Base-by-base conservation (phyloP, 2,113 vertebrate species). In the Chrysemys picta region DNA sequence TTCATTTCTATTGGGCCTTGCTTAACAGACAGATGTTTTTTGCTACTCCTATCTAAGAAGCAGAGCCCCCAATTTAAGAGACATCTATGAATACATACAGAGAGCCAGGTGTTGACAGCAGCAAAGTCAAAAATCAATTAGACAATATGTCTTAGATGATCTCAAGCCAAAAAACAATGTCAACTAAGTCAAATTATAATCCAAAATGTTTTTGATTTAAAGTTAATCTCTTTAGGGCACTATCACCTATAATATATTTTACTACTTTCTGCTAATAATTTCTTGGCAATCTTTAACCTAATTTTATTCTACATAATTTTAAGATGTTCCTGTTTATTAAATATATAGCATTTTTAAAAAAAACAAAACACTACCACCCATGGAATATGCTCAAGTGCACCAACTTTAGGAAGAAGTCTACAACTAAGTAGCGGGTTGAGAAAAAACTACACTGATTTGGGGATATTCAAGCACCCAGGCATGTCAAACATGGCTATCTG, bases 181-280 rank as follows among this genome's bases (percentile, higher is more conserved):
- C 25, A 50, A 2, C 4, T 79, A 35, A 79, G 2, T 93, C 12
- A 2, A 69, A 10, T 50, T 80, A 42, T 59, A 82, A 69, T 59
- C 56, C 4, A 49, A 56, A 1, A 21, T 87, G 62, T 78, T 82
- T 49, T 5, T 54, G 19, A 49, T 65, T 50, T 65, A 82, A 86
- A 56, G 5, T 17, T 8, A 79, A 38, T 27, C 0, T 1, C 42
- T 87, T 69, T 24, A 42, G 3, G 3, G 5, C 35, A 5, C 14
- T 27, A 56, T 35, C 13, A 49, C 57, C n/a, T 17, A n/a, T 47
- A 76, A n/a, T n/a, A 69, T n/a, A 69, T 0, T 1, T 19, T 11
- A 76, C 17, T 10, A 38, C 53, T 62, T 85, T 85, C 47, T 78
- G 31, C 31, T 86, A 56, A 87, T 35, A 50, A 42, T 4, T 57